These are phyloP conservation scores for Drosophila sturtevanti DNA, from an alignment of 1,140 invertebrate species.

Conservation along the genomic window DNA sequence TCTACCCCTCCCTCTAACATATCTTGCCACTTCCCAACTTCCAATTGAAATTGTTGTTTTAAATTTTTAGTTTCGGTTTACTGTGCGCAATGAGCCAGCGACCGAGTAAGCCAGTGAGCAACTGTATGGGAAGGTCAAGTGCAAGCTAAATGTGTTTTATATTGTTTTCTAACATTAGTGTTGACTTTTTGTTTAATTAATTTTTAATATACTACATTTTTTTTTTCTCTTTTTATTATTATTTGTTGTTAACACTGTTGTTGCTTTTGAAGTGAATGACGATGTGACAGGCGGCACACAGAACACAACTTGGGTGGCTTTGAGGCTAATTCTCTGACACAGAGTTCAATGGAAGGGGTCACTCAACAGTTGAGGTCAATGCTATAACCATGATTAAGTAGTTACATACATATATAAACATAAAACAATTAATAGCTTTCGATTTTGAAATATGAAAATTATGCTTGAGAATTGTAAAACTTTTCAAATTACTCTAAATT, in stretches of 20 bases:
- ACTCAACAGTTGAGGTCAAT: background rate
- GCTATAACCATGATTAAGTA: background rate
- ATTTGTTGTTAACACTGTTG: constrained; percentile 13
- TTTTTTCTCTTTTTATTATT: constrained; percentile 1
- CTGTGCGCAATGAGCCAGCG: background rate
- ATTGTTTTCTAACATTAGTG: constrained; percentile 57
- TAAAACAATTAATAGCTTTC: background rate
- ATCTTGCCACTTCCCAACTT: background rate
- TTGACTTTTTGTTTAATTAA: constrained; percentile 57
- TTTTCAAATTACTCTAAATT: too few relatives aligned
- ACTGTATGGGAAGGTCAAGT: constrained; percentile 46
- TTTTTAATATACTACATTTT: constrained; percentile 51
- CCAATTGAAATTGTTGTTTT: background rate
- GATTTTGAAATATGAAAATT: background rate
- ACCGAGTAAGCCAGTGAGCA: background rate
- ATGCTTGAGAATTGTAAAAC: too few relatives aligned
- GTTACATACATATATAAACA: background rate
- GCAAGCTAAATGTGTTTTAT: constrained; percentile 56
- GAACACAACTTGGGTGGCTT: constrained; percentile 28
- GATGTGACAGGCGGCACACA: constrained; percentile 56
- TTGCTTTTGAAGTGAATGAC: background rate
- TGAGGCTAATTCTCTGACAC: constrained; percentile 34
- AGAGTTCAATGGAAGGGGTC: constrained; percentile 5
- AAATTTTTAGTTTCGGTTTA: too few relatives aligned
- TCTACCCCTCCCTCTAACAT: background rate